Evolutionary conservation across 2,797 vertebrate genomes (phyloP).

Genomic region (Rhinoraja longicauda): DNA sequence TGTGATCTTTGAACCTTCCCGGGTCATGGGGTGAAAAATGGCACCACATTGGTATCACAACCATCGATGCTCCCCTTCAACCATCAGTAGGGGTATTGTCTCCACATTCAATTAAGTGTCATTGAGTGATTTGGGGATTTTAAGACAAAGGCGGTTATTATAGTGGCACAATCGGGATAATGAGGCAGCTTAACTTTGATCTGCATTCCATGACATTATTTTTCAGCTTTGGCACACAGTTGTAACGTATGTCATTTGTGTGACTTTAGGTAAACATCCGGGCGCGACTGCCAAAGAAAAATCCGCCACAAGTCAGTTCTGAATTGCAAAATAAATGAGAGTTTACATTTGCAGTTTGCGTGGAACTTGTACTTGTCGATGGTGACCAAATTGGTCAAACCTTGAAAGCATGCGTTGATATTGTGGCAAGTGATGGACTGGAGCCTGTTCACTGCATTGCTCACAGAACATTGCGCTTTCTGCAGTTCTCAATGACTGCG

Average conservation of each 20-base stretch:
- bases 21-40: constrained; percentile 25
- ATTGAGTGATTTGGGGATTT: constrained; percentile 26
- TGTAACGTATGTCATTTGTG: not conserved
- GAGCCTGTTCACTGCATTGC: not conserved
- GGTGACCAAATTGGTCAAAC: not conserved
- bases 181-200: not conserved
- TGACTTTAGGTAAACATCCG: not conserved
- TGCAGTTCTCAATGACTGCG: not conserved
- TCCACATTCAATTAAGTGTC: constrained; percentile 26
- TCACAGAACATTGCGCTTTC: not conserved
- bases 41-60: constrained; percentile 32
- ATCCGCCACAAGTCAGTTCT: not conserved
- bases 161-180: not conserved
- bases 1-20: not conserved
- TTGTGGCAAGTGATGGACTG: not conserved
- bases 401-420: not conserved
- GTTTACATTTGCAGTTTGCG: not conserved
- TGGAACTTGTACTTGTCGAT: not conserved
- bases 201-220: not conserved
- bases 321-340: not conserved
- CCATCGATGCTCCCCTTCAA: constrained; percentile 22
- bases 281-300: not conserved
- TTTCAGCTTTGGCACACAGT: not conserved
- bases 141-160: not conserved
- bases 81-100: constrained; percentile 35